Percentiles rank a stretch among this genome's conserved stretches.
phyloP scores from a whole-genome alignment of 2,888 invertebrate species.

The Macrosoma leucophasiata region DNA sequence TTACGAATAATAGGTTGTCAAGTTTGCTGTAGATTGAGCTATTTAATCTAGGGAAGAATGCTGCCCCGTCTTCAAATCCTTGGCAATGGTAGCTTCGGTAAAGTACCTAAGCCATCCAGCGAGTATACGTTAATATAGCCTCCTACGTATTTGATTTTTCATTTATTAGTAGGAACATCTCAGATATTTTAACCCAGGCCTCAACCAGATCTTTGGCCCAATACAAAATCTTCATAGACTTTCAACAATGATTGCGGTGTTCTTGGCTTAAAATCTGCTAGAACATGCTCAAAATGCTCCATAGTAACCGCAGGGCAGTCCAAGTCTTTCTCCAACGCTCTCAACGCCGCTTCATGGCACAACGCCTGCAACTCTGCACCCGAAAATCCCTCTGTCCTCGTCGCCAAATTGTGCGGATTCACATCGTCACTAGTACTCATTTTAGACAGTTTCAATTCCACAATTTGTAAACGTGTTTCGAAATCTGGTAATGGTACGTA shows the following conservation, averaged over 20 bases:
- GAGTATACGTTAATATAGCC: too few relatives aligned
- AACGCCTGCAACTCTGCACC: conserved; percentile 95
- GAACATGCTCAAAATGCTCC: conserved; percentile 83
- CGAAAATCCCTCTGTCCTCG: conserved; percentile 86
- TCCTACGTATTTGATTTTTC: too few relatives aligned
- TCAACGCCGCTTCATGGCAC: conserved; percentile 93
- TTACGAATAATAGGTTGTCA: too few relatives aligned
- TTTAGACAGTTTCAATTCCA: conserved; percentile 83
- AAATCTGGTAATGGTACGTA: conserved; percentile 94
- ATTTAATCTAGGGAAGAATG: too few relatives aligned
- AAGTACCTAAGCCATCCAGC: too few relatives aligned
- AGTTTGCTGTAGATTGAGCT: too few relatives aligned
- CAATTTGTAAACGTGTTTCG: conserved; percentile 87
- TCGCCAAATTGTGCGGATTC: conserved; percentile 79
- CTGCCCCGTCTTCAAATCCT: too few relatives aligned
- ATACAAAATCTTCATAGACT: conserved; percentile 81
- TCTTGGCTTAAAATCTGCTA: conserved; percentile 83
- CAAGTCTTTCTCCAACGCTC: conserved; percentile 86
- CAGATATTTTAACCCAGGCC: too few relatives aligned
- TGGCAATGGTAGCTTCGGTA: too few relatives aligned
- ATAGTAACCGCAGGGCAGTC: conserved; percentile 76
- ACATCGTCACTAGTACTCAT: conserved; percentile 83
- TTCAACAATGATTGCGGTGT: conserved; percentile 82
- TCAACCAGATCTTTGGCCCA: conserved; percentile 51
- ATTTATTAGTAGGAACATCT: too few relatives aligned